Evolutionary conservation across 2,888 invertebrate genomes (phyloP), one percentile per base, ranked within the genome.

Genomic region (Lottia gigantea): DNA sequence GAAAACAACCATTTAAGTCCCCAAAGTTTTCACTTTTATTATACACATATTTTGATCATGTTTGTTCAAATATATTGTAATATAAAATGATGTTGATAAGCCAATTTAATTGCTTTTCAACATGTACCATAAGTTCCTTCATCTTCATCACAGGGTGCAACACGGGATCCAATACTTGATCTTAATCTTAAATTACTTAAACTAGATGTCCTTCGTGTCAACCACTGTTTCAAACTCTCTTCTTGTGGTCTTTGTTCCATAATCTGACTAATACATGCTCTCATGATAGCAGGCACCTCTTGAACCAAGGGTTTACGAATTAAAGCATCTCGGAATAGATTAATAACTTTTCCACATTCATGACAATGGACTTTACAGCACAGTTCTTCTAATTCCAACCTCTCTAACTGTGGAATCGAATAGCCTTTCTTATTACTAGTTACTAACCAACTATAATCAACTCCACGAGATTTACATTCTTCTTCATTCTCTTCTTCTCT

Each of bases 371-470:
- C 83, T 75, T 85, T 79, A 66, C 80, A 79, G 70, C 86, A 86
- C 16, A 86, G 74, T 70, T 86, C 83, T 62, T 87, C 87, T 14
- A 87, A 74, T 67, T 87, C 86, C 8, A 87, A 73, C 46, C 85
- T 73, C 66, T 86, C 83, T n/a, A 87, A 71, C 67, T 86, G 85
- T 8, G 87, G 82, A 55, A 87, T 81, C 72, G 85, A 82, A 68
- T 82, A 87, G 6, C 70, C 45, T 70, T 81, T 81, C 4, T 81
- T 77, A 1, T 81, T 74, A 1, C 76, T 70, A 16, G 80, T 83
- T 8, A 85, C 78, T 15, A 87, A 76, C 87, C 87, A 87, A 67
- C 82, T 84, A 75, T 87, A 87, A 69, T 87, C 87, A 6, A 86
- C 86, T 11, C 85, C 85, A 2, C 79, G 81, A 46, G 65, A 70